Conservation (phyloP, 2,113 vertebrate species). For the Platysteira castanea region DNA sequence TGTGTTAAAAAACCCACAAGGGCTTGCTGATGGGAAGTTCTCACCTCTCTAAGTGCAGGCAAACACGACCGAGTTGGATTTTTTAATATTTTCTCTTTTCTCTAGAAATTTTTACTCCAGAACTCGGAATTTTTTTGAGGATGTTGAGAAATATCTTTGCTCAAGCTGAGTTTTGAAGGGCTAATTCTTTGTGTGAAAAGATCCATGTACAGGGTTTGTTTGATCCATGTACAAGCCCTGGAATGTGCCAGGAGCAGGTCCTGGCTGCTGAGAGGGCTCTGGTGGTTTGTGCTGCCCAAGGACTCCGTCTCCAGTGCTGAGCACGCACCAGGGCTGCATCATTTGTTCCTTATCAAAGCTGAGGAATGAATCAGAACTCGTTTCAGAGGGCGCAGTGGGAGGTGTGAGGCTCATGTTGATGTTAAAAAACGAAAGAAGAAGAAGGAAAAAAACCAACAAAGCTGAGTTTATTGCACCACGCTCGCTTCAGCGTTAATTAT, state of each 20-base stretch:
- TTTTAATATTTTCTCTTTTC: neutral
- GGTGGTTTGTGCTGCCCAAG: neutral
- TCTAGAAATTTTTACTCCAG: neutral
- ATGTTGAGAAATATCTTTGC: neutral
- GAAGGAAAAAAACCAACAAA: neutral
- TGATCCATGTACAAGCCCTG: too few species aligned
- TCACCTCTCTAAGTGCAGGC: neutral
- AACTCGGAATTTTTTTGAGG: neutral
- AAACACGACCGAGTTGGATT: neutral
- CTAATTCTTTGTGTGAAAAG: neutral
- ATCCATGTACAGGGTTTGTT: neutral
- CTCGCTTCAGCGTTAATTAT: neutral
- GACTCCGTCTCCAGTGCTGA: neutral
- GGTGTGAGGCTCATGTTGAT: neutral
- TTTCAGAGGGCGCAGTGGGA: neutral
- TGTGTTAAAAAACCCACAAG: neutral
- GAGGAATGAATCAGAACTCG: conserved; percentile 34
- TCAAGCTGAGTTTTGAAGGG: neutral
- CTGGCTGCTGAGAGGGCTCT: neutral
- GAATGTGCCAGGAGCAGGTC: neutral
- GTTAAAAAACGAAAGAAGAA: neutral
- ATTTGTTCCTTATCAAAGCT: conserved; percentile 53
- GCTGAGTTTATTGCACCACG: neutral
- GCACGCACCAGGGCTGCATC: neutral
- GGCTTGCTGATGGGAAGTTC: neutral